A percentile compares a stretch with the other conserved stretches of the same genome.
Conservation (phyloP, 2,113 vertebrate species). For the Lutjanus erythropterus region DNA sequence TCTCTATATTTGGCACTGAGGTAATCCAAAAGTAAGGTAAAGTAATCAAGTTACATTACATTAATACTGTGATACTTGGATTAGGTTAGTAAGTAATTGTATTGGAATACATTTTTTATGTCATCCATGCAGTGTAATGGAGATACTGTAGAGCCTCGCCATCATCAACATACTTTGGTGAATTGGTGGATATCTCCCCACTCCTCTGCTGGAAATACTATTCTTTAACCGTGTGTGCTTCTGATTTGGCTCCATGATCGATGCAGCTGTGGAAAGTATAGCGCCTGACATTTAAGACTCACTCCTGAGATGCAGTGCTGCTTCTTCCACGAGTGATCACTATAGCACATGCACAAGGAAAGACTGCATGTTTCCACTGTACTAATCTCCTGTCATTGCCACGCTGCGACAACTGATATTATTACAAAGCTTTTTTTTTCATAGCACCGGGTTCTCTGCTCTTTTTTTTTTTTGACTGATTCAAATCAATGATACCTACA, state of each 20-base stretch:
- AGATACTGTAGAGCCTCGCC: not conserved
- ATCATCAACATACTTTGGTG: not conserved
- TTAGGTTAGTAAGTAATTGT: no score
- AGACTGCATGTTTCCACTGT: slow-evolving; percentile 15
- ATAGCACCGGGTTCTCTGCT: not conserved
- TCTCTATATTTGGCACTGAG: no score
- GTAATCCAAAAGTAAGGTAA: no score
- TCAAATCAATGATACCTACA: not conserved
- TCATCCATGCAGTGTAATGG: not conserved
- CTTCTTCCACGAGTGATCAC: slow-evolving; percentile 25
- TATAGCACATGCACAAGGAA: slow-evolving; percentile 35
- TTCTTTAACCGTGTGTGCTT: slow-evolving; percentile 6
- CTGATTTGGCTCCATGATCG: not conserved
- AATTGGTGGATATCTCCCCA: not conserved
- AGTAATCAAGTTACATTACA: no score
- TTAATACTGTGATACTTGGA: no score
- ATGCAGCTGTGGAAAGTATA: slow-evolving; percentile 27
- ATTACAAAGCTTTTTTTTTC: not conserved
- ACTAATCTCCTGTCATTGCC: not conserved
- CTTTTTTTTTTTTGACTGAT: not conserved
- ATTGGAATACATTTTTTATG: no score
- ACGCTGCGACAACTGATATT: not conserved
- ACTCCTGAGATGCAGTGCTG: slow-evolving; percentile 19
- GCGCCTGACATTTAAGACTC: slow-evolving; percentile 25
- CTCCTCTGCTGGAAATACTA: not conserved